Evolutionary conservation across 2,113 vertebrate genomes (phyloP).

Genomic region (Mohoua ochrocephala): DNA sequence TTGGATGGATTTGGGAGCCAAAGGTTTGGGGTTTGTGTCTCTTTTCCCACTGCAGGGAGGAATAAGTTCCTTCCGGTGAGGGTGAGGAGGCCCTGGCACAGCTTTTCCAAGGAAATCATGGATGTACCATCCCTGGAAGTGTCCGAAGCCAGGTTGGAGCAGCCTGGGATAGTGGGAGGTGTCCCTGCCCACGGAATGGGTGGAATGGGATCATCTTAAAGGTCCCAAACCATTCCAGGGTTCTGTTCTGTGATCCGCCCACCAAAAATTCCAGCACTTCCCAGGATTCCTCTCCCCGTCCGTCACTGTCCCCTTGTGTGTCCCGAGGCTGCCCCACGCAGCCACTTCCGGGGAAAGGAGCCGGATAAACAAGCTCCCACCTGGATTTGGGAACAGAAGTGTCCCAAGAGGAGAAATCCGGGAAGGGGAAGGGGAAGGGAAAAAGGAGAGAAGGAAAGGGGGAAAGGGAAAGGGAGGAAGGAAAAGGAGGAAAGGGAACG

Average conservation of each 20-base stretch:
- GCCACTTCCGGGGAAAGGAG: not conserved
- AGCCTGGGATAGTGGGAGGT: not conserved
- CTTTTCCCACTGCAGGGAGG: not conserved
- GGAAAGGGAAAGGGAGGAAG: not conserved
- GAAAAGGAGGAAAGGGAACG: not conserved
- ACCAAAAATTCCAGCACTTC: not conserved
- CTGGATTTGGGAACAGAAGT: not conserved
- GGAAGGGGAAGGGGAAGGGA: not conserved
- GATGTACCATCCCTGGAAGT: not conserved
- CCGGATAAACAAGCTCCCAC: not conserved
- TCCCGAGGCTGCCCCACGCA: not conserved
- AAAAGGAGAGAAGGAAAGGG: not conserved
- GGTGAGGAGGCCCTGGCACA: not conserved
- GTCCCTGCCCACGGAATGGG: not conserved
- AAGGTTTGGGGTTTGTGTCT: not conserved
- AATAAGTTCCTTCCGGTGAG: accelerated
- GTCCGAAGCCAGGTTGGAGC: not conserved
- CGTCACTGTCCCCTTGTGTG: too few species aligned
- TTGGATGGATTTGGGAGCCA: not conserved
- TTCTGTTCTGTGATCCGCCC: not conserved
- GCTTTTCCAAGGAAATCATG: not conserved
- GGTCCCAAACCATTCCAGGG: not conserved
- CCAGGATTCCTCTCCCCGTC: not conserved
- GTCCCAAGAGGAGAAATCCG: not conserved
- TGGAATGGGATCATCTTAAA: not conserved